Percentiles rank a stretch among this genome's conserved stretches.
These are phyloP conservation scores for Teleogryllus occipitalis DNA, from an alignment of 1,140 invertebrate genomes.

Conservation along the genomic window DNA sequence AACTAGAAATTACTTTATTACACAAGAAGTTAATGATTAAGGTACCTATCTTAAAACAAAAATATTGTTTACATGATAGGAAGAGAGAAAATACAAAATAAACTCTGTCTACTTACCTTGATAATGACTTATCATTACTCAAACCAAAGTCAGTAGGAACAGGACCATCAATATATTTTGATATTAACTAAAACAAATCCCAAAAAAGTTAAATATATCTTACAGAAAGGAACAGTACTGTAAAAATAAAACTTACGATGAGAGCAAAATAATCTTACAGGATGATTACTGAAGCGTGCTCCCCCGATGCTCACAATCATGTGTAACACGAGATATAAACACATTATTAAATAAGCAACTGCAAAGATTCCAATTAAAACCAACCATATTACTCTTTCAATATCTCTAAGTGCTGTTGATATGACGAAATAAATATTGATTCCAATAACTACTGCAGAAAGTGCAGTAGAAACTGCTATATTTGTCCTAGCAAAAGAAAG, in stretches of 20 bases:
- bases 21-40: too few species aligned
- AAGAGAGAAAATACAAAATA: constrained; percentile 3
- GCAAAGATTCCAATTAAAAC: constrained; percentile 48
- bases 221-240: background rate
- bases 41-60: too few species aligned
- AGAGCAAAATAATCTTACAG: constrained; percentile 33
- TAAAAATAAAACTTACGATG: constrained; percentile 29
- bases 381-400: constrained; percentile 44
- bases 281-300: constrained; percentile 34
- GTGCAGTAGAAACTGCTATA: constrained; percentile 54
- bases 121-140: constrained; percentile 32
- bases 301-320: constrained; percentile 59
- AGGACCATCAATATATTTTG: constrained; percentile 37
- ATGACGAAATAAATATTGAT: constrained; percentile 80
- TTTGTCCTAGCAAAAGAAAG: constrained; percentile 46
- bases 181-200: constrained; percentile 34
- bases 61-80: too few species aligned
- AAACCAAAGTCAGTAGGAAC: constrained; percentile 34
- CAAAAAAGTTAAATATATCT: constrained; percentile 16
- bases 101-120: constrained; percentile 34
- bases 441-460: constrained; percentile 62
- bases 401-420: constrained; percentile 44
- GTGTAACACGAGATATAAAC: constrained; percentile 60
- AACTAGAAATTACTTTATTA: too few species aligned
- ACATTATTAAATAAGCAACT: constrained; percentile 59